Evolutionary conservation across 2,888 invertebrate genomes (phyloP), one percentile per base, ranked within the genome.

Genomic region (Desoria tigrina): DNA sequence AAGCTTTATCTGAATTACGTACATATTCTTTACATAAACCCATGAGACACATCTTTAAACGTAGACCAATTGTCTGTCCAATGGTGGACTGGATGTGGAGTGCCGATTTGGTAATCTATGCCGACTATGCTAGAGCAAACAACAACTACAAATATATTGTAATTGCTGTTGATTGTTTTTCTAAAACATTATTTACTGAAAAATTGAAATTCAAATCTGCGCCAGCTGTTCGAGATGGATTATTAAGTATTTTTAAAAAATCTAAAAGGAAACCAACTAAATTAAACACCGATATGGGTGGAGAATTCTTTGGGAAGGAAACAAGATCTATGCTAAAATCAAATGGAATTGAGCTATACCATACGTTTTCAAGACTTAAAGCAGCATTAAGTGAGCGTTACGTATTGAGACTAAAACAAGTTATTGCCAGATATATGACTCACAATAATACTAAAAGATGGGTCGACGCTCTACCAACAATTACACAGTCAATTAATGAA

Each of bases 391-490:
- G 21, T 18, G 56, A 57, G 23, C 28, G 39, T 9, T 39, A 42
- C 7, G 37, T 57, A 3, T 21, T 6, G 16, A 4, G 42, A 18
- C 3, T 57, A 23, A 37, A 42, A 37, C 2, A 3, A 3, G 26
- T 57, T 57, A 9, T 57, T 7, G 56, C 42, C 21, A 37, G 56
- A 57, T 14, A 21, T 16, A 21, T 57, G 39, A 57, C 56, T 2
- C n/a, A 42, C 2, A 57, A 18, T 21, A 42, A 42, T 23, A 57
- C 28, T 11, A 37, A 57, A 9, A 37, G 23, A 11, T 57, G 56
- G 56, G 37, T 57, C 2, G 56, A 23, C 16, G 42, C 37, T 32
- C 26, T 57, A 14, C 32, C 9, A 2, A 14, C 6, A 9, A 23
- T 23, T 4, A 42, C 26, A 2, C 18, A 57, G 26, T 23, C 28